These are phyloP conservation scores for Caenorhabditis doughertyi DNA, from an alignment of 2,888 invertebrate species.

Conservation along the genomic window DNA sequence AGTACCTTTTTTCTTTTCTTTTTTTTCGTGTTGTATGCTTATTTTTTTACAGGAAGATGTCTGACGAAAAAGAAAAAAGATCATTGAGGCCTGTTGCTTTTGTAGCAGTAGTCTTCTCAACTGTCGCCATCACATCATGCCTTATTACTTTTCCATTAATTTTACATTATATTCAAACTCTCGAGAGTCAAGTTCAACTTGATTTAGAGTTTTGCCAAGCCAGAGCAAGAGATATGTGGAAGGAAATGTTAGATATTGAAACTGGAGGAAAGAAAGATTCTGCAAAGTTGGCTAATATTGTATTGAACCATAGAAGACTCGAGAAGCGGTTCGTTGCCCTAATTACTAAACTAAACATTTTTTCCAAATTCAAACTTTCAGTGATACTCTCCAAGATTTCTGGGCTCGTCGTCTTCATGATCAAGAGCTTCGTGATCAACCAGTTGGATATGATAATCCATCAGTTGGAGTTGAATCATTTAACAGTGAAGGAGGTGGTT, in stretches of 20 bases:
- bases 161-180: conserved; percentile 82
- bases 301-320: conserved; percentile 75
- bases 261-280: conserved; percentile 78
- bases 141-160: conserved; percentile 82
- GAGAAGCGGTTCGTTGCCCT: conserved; percentile 63
- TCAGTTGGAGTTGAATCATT: conserved; percentile 66
- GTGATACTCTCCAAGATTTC: conserved; percentile 82
- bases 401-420: conserved; percentile 82
- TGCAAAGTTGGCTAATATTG: conserved; percentile 78
- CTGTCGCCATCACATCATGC: conserved; percentile 78
- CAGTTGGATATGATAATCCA: conserved; percentile 73
- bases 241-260: conserved; percentile 82
- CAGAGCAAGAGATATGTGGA: conserved; percentile 82
- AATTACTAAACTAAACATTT: neutral
- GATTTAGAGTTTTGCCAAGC: conserved; percentile 82
- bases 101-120: conserved; percentile 82
- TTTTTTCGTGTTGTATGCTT: neutral
- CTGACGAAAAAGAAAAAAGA: conserved; percentile 66
- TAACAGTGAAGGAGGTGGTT: conserved; percentile 64
- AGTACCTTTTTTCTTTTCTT: conserved; percentile 20
- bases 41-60: conserved; percentile 48
- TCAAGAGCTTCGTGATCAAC: conserved; percentile 80
- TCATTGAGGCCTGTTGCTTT: conserved; percentile 81
- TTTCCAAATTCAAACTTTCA: conserved; percentile 26
- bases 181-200: conserved; percentile 81